Evolutionary conservation across 2,888 invertebrate species (phyloP).

Genomic region (Eristalis intricaria): DNA sequence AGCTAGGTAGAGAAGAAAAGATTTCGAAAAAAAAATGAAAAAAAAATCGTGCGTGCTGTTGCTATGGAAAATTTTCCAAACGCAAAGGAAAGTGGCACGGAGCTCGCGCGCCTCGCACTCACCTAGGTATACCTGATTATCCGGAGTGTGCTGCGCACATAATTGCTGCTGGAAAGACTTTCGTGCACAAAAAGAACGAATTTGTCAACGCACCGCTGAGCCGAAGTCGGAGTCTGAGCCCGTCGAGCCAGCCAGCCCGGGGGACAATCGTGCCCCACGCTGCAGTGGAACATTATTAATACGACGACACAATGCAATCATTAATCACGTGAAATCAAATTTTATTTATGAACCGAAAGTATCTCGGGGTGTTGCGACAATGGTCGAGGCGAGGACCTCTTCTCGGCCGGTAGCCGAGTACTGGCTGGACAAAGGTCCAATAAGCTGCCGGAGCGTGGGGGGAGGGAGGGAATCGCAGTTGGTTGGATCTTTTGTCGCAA

Average conservation of each 20-base stretch:
- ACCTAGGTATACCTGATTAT: conserved; percentile 39
- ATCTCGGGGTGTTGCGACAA: conserved; percentile 52
- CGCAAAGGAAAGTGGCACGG: conserved; percentile 25
- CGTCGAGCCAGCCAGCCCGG: background rate
- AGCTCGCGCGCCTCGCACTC: too few relatives aligned
- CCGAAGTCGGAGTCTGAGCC: too few relatives aligned
- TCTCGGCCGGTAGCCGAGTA: background rate
- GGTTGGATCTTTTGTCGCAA: conserved; percentile 47
- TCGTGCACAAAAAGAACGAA: conserved; percentile 14
- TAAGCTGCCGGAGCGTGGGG: conserved; percentile 11
- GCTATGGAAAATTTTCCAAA: conserved; percentile 40
- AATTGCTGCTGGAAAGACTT: conserved; percentile 24
- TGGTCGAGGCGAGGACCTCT: conserved; percentile 1
- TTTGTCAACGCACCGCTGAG: conserved; percentile 41
- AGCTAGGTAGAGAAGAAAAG: conserved; percentile 19
- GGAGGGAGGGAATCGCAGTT: conserved; percentile 31
- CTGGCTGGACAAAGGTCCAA: conserved; percentile 30
- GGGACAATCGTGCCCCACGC: conserved; percentile 29
- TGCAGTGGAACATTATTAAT: conserved; percentile 50
- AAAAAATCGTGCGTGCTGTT: conserved; percentile 41
- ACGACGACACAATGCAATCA: conserved; percentile 51
- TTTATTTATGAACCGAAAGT: conserved; percentile 48
- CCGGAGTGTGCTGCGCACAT: conserved; percentile 11
- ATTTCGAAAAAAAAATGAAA: background rate
- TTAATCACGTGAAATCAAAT: conserved; percentile 64